phyloP scores from a whole-genome alignment of 2,797 vertebrate genomes.

The Meriones psammophilus region DNA sequence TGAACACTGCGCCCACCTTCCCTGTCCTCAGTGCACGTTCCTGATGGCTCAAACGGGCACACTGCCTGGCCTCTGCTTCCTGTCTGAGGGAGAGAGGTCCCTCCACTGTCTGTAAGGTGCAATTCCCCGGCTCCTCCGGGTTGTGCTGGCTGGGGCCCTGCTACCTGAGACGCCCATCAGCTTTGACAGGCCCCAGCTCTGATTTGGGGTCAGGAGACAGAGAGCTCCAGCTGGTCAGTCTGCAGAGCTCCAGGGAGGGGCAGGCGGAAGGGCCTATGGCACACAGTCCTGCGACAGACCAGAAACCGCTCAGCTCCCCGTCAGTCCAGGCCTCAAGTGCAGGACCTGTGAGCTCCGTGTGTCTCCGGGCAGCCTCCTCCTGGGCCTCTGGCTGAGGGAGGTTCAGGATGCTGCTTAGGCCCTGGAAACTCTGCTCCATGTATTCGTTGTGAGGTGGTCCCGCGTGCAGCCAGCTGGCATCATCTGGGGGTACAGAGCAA shows the following conservation, averaged over 20 bases:
- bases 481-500: slow-evolving; percentile 87
- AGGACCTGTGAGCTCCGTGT: slow-evolving; percentile 90
- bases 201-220: slow-evolving; percentile 97
- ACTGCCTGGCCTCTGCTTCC: slow-evolving; percentile 46
- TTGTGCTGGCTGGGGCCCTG: slow-evolving; percentile 84
- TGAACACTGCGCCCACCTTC: background rate
- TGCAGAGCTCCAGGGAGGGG: slow-evolving; percentile 90
- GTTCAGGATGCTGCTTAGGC: slow-evolving; percentile 93
- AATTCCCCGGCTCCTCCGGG: slow-evolving; percentile 65
- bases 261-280: slow-evolving; percentile 90
- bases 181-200: slow-evolving; percentile 95
- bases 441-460: slow-evolving; percentile 96
- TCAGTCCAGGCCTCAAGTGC: slow-evolving; percentile 95
- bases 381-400: slow-evolving; percentile 90
- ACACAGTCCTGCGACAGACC: slow-evolving; percentile 91
- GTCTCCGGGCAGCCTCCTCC: slow-evolving; percentile 88
- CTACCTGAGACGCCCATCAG: slow-evolving; percentile 97
- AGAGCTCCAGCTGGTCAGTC: slow-evolving; percentile 97
- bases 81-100: background rate
- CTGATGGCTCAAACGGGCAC: slow-evolving; percentile 45
- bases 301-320: slow-evolving; percentile 87
- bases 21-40: slow-evolving; percentile 4
- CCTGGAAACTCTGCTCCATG: slow-evolving; percentile 97
- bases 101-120: slow-evolving; percentile 73
- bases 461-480: slow-evolving; percentile 94